Evolutionary conservation across 2,113 vertebrate genomes (phyloP), one percentile per base, ranked within the genome.

Genomic region (Pollachius pollachius): DNA sequence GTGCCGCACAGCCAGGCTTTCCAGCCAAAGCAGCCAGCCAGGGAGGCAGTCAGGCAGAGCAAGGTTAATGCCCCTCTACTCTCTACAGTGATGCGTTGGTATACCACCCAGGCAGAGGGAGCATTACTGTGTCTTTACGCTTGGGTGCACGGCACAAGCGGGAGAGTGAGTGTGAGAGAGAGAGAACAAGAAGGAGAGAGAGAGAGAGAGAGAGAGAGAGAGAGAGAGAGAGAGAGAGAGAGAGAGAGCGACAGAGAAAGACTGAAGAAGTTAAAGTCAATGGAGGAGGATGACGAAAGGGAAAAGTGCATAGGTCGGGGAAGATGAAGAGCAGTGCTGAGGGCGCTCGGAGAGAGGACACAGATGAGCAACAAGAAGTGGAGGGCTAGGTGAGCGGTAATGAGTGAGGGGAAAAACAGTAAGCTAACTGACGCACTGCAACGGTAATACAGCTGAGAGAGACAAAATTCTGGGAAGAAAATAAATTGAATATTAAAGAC

Each of bases 41-140:
- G 18, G 59, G 18, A n/a, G 15, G n/a, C 3, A n/a, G 15, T n/a
- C 15, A n/a, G 12, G 54, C 79, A 88, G 77, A 74, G 77, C 76
- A 80, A 85, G 86, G 86, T 89, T 89, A 84, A 90, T 87, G 86
- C 85, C 41, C 41, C 85, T 82, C 85, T 83, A 79, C 80, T 89
- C 81, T 70, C 83, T 82, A 85, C 89, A 85, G 83, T 83, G 84
- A 89, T 89, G 90, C 87, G 89, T 84, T 84, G 85, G 87, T 91
- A 86, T 87, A 86, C 87, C 90, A 90, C 81, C 85, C 78, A 82
- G 87, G 88, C 80, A 90, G 85, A 89, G 89, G 89, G 88, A 88
- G 89, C 90, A 89, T 91, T 89, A 88, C 82, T 77, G 86, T 78
- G 88, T 82, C 88, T 91, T 92, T 73, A 92, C 79, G 89, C 89